A percentile compares a stretch with the other conserved stretches of the same genome.
Conservation (phyloP, 2,797 vertebrate genomes). For the Sebastes ruberrimus region DNA sequence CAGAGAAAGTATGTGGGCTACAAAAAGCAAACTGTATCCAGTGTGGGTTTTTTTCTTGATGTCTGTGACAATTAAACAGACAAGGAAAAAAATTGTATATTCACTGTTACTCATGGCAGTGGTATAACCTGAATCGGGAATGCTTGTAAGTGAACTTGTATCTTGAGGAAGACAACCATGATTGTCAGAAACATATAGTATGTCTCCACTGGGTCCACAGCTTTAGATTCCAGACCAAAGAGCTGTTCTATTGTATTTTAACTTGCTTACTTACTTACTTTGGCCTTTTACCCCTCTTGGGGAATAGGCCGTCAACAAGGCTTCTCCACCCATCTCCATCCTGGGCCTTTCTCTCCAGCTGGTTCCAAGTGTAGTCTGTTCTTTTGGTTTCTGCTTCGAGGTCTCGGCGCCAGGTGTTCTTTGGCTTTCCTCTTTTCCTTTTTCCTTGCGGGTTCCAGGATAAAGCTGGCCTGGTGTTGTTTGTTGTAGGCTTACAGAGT, state of each 20-base stretch:
- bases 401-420: no score
- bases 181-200: not conserved
- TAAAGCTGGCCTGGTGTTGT: no score
- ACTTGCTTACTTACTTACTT: no score
- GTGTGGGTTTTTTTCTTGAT: constrained; percentile 64
- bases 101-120: not conserved
- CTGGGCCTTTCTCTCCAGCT: no score
- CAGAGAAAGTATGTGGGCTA: constrained; percentile 59
- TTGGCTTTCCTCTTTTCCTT: no score
- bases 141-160: not conserved
- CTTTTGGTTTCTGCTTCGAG: no score
- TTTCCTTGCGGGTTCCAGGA: no score
- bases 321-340: no score
- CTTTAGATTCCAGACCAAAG: not conserved
- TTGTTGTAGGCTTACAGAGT: no score
- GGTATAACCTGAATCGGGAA: not conserved
- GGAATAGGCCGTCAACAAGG: no score
- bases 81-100: constrained; percentile 18
- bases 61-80: constrained; percentile 43
- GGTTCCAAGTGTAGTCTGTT: no score
- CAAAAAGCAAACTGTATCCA: constrained; percentile 53
- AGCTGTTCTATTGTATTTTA: not conserved
- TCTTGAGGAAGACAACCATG: not conserved
- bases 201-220: not conserved
- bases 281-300: no score